Evolutionary conservation across 2,888 invertebrate genomes (phyloP).

Genomic region (Epinotia brunnichana): DNA sequence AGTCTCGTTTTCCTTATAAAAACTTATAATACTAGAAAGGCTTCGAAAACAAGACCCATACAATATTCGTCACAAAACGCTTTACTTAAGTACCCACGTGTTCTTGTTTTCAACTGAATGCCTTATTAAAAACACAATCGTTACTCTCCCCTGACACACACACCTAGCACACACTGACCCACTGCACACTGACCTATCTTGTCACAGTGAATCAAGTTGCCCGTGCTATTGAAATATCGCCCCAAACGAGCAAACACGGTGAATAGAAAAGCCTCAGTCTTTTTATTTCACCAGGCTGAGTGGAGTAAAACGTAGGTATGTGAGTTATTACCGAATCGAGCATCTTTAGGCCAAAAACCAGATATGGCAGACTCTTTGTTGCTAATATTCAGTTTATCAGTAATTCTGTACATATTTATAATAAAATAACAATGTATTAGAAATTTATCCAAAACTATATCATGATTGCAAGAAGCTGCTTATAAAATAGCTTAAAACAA

Average conservation of each 20-base stretch:
- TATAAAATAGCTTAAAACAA: no score
- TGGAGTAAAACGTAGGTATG: constrained; percentile 37
- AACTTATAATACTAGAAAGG: no score
- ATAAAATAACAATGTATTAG: no score
- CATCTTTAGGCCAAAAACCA: constrained; percentile 29
- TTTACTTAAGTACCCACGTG: no score
- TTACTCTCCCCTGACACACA: not conserved
- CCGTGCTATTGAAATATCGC: not conserved
- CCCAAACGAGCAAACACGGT: not conserved
- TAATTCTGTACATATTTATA: no score
- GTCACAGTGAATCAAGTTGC: not conserved
- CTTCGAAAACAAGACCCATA: no score
- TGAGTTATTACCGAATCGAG: constrained; percentile 42
- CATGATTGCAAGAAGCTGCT: no score
- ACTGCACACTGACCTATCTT: not conserved
- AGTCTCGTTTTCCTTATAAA: no score
- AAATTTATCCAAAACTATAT: no score
- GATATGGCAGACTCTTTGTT: constrained; percentile 11
- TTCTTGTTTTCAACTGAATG: not conserved
- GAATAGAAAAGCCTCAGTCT: constrained; percentile 17
- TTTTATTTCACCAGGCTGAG: constrained; percentile 33
- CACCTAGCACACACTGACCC: no score
- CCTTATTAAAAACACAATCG: not conserved
- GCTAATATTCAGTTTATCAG: no score
- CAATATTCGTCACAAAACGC: no score